Base-by-base conservation (phyloP, 1,140 invertebrate genomes). In the Akabosia matsudoensis region DNA sequence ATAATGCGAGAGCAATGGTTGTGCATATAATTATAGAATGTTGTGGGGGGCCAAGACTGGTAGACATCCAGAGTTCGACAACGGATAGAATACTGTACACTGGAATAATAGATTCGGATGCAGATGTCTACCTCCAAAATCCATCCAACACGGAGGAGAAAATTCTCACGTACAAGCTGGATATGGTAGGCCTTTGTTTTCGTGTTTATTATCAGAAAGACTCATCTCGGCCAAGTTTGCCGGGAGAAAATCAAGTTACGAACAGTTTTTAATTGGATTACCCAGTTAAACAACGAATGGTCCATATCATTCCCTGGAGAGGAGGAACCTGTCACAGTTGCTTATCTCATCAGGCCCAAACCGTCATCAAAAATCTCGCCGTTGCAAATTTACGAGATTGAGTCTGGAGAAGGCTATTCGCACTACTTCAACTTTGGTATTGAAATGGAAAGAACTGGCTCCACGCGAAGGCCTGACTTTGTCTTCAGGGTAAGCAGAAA, bases 351-450 rank as follows among this genome's bases (percentile, higher is more conserved):
- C 34, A 74, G 73, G 30, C 72, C 76, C 4, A 71, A 74, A n/a
- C 64, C 56, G 33, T 33, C 56, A 4, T 45, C 45, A 26, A 77
- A 67, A 56, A 71, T 77, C 30, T 74, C 76, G 14, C 37, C 72
- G 3, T n/a, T 51, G 33, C 72, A 74, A 28, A 67, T 73, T 10
- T 77, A 77, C 30, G 76, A 77, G 70, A 74, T 77, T 54, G 56
- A 74, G 18, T 70, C 72, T 26, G 76, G 61, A 33, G 76, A 77
- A 33, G 76, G 73, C 24, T 77, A 74, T 45, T 77, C 76, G 22
- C 73, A 77, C 31, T 72, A 77, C 67, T 77, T 77, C 64, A 77
- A 71, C 26, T 74, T 74, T 74, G 76, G 61, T 18, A 71, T 77
- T 37, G 76, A 77, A 54, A 45, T 74, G 18, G 73, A 73, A 45